A percentile compares a stretch with the other conserved stretches of the same genome.
Conservation (phyloP, 2,113 vertebrate genomes). For the Nematolebias whitei region DNA sequence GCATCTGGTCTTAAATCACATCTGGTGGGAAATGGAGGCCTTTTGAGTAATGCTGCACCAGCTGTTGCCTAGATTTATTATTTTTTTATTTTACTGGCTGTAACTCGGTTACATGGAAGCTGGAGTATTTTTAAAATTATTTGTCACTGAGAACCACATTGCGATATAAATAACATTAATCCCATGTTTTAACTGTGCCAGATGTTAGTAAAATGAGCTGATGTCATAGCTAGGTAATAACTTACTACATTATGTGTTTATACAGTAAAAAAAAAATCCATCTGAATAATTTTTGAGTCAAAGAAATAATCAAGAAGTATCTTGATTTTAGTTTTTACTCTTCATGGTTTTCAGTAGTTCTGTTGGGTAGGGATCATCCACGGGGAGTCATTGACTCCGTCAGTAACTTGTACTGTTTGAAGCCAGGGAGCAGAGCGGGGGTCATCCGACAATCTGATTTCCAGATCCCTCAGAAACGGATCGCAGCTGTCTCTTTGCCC, state of each 20-base stretch:
- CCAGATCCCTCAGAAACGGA: conserved; percentile 37
- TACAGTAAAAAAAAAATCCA: not conserved
- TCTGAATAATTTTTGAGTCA: not conserved
- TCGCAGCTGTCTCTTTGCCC: conserved; percentile 29
- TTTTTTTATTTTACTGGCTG: not conserved
- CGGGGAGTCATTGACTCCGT: conserved; percentile 40
- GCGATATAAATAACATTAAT: not conserved
- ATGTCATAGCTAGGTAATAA: not conserved
- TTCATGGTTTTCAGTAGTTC: not conserved
- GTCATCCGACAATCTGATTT: conserved; percentile 53
- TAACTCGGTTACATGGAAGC: not conserved
- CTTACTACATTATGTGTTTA: not conserved
- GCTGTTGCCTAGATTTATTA: conserved; percentile 12
- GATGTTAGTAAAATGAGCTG: not conserved
- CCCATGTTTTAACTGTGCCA: not conserved
- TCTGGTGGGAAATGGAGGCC: conserved; percentile 11
- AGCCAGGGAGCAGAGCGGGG: conserved; percentile 17
- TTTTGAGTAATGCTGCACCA: conserved; percentile 2
- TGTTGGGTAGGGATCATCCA: conserved; percentile 9
- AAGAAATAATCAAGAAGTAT: not conserved
- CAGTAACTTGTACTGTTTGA: conserved; percentile 33
- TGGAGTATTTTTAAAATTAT: not conserved
- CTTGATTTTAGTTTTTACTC: not conserved
- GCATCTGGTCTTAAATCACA: conserved; percentile 17
- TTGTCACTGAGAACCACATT: not conserved